Percentiles rank a stretch among this genome's conserved stretches.
Conservation (phyloP, 2,113 vertebrate genomes). For the Marmota flaviventris region DNA sequence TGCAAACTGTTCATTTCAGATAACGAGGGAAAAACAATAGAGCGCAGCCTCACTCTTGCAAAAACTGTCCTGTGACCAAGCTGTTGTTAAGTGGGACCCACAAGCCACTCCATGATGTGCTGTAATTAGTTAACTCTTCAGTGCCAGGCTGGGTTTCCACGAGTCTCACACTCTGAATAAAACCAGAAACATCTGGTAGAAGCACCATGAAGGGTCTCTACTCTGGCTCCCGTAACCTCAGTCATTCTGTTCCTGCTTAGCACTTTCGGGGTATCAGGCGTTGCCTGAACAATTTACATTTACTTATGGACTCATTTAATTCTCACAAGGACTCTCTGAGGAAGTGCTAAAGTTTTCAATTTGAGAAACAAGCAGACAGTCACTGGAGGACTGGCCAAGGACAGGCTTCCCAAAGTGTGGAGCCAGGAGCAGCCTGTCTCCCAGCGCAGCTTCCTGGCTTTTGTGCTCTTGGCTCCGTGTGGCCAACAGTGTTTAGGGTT, state of each 20-base stretch:
- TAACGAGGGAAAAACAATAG: neutral
- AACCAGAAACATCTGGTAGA: neutral
- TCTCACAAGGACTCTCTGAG: neutral
- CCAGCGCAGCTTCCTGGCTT: neutral
- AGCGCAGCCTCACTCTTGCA: neutral
- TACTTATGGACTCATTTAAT: neutral
- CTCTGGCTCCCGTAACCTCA: rapidly evolving
- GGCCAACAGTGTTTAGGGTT: neutral
- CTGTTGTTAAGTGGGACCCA: neutral
- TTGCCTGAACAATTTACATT: neutral
- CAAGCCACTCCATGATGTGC: neutral
- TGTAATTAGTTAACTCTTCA: neutral
- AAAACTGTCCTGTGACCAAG: constrained; percentile 40
- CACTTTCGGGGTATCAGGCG: neutral
- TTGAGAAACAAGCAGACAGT: neutral
- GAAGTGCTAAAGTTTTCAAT: neutral
- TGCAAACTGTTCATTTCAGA: constrained; percentile 62
- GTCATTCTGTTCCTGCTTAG: neutral
- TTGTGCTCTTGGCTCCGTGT: rapidly evolving
- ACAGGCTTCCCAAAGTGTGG: neutral
- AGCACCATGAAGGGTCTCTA: neutral
- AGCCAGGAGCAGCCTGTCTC: neutral
- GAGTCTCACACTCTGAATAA: neutral
- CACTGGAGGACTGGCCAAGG: neutral
- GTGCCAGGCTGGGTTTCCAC: neutral